A percentile compares a stretch with the other conserved stretches of the same genome.
These are phyloP conservation scores for Tympanoctomys barrerae DNA, from an alignment of 2,797 vertebrate species.

Conservation along the genomic window DNA sequence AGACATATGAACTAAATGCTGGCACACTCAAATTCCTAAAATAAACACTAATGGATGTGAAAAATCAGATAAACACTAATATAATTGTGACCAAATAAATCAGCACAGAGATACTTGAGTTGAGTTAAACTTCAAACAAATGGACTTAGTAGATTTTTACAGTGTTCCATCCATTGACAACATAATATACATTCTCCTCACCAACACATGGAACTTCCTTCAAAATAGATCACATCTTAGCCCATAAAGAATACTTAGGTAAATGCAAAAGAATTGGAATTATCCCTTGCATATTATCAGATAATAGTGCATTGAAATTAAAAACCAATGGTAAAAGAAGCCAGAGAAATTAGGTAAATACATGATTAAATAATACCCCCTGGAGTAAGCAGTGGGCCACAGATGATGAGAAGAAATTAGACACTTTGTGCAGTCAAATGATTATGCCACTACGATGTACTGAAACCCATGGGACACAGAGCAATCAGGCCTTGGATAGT, in stretches of 20 bases:
- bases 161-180: neutral
- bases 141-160: neutral
- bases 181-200: neutral
- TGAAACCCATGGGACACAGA: neutral
- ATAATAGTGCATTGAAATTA: neutral
- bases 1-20: neutral
- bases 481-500: neutral
- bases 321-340: neutral
- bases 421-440: neutral
- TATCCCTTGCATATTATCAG: neutral
- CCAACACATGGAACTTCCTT: neutral
- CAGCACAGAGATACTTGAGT: neutral
- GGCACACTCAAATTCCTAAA: neutral
- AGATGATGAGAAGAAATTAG: neutral
- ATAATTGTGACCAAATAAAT: neutral
- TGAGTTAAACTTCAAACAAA: neutral
- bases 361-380: neutral
- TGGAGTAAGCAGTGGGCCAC: neutral
- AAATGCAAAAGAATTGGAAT: neutral
- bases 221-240: neutral
- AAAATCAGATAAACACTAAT: neutral
- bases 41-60: neutral
- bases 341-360: neutral
- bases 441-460: neutral
- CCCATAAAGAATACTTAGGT: neutral